These are phyloP conservation scores for Heliconius congener DNA, from an alignment of 1,140 invertebrate genomes.

Conservation along the genomic window DNA sequence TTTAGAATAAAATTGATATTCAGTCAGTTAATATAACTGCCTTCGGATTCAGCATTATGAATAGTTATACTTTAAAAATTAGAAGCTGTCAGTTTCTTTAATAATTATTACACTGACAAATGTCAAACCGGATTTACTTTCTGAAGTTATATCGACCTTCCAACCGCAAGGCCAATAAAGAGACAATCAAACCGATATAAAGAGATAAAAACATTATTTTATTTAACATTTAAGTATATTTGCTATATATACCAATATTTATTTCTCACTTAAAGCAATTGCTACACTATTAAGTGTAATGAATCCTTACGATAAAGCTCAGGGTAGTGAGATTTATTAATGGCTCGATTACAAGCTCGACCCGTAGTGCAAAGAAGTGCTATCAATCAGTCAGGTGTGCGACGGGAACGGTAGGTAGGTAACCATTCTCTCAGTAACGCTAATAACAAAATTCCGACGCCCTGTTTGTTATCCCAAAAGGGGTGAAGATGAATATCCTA, in stretches of 20 bases:
- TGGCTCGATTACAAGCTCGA: slow-evolving; percentile 80
- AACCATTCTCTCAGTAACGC: slow-evolving; percentile 71
- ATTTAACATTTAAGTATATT: background rate
- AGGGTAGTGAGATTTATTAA: slow-evolving; percentile 80
- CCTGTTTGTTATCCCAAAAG: slow-evolving; percentile 74
- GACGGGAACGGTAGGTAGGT: slow-evolving; percentile 59
- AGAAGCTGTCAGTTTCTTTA: background rate
- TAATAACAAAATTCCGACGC: slow-evolving; percentile 80
- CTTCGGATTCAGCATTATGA: background rate
- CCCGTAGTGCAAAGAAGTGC: slow-evolving; percentile 80
- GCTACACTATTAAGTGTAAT: slow-evolving; percentile 76
- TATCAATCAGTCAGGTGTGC: slow-evolving; percentile 80
- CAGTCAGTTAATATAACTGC: background rate
- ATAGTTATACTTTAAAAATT: background rate
- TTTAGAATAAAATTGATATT: background rate
- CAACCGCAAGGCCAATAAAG: slow-evolving; percentile 3
- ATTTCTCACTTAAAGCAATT: slow-evolving; percentile 51
- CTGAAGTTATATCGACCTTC: slow-evolving; percentile 9
- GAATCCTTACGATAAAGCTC: slow-evolving; percentile 76
- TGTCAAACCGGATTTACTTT: slow-evolving; percentile 15
- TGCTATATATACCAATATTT: background rate
- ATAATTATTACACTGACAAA: slow-evolving; percentile 14
- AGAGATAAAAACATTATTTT: background rate
- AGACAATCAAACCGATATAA: background rate
- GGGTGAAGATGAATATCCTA: slow-evolving; percentile 77